Conservation (phyloP, 1,140 invertebrate genomes). For the Aricia agestis region DNA sequence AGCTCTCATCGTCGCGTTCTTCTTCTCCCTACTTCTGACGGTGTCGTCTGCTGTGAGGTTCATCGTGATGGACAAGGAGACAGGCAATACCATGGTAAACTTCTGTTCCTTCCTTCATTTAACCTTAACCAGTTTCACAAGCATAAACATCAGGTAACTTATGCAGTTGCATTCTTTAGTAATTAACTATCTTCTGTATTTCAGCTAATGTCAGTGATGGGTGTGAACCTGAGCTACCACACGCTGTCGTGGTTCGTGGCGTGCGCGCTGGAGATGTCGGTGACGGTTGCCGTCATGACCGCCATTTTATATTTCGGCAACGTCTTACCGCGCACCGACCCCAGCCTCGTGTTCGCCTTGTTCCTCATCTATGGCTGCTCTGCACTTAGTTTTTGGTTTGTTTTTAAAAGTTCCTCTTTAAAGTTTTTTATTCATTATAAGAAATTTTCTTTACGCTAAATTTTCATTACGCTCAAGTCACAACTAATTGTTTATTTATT, state of each 20-base stretch:
- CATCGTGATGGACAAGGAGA: conserved; percentile 81
- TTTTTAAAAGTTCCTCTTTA: not conserved
- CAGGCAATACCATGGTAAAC: conserved; percentile 80
- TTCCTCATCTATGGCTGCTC: conserved; percentile 78
- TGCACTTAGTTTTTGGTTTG: conserved; percentile 80
- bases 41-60: conserved; percentile 79
- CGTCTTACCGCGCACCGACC: conserved; percentile 77
- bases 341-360: conserved; percentile 74
- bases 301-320: conserved; percentile 75
- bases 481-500: not conserved
- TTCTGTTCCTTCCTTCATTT: not conserved
- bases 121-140: not conserved
- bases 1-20: conserved; percentile 78
- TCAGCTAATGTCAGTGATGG: conserved; percentile 83
- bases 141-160: too few relatives aligned
- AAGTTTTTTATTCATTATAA: too few relatives aligned
- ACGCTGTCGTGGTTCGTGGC: conserved; percentile 79
- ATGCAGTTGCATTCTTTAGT: too few relatives aligned
- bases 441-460: too few relatives aligned
- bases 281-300: conserved; percentile 72
- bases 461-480: too few relatives aligned
- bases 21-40: conserved; percentile 79
- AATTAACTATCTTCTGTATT: too few relatives aligned
- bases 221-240: conserved; percentile 78
- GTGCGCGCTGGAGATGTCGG: conserved; percentile 73